Base-by-base conservation (phyloP, 2,113 vertebrate genomes). In the Callipepla californica region DNA sequence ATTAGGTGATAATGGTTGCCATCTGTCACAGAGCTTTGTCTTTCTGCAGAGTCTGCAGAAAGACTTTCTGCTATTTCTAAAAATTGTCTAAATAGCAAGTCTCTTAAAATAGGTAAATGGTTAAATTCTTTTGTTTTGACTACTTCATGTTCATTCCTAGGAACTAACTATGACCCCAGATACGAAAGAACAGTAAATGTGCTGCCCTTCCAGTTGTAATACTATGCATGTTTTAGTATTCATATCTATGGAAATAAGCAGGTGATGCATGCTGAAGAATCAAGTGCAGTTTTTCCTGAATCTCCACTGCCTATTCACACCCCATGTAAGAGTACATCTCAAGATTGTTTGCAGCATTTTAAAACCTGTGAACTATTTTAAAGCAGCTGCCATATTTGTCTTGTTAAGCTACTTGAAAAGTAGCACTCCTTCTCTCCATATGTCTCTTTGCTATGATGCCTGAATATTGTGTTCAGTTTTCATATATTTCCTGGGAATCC, bases 361-460 rank as follows among this genome's bases (percentile, higher is more conserved):
- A 55, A 93, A 89, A 83, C 73, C 53, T 81, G 65, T 86, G 61
- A 86, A 81, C 42, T 61, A 26, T 63, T 88, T 84, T 63, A 89
- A 90, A 96, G 89, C 57, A 90, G 55, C 88, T 94, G 90, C 76
- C 48, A 28, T 44, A 21, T 90, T 91, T 89, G 57, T 51, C 91
- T 91, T 58, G 47, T 72, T 90, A 58, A 74, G 19, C 69, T 88
- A 19, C 83, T 75, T 63, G 76, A 57, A 3, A 93, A 93, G 68
- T 74, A 91, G 47, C 80, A 84, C 66, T 86, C 93, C 88, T 74
- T 91, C 82, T 95, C 57, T 80, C 88, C 79, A 78, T 96, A 90
- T 90, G 92, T 80, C 59, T 80, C 77, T 80, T 6, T 78, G 57
- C 69, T 88, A 63, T 2, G 5, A 47, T 36, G 61, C 59, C 63